Base-by-base conservation (phyloP, 1,140 invertebrate genomes). In the Homarus americanus region DNA sequence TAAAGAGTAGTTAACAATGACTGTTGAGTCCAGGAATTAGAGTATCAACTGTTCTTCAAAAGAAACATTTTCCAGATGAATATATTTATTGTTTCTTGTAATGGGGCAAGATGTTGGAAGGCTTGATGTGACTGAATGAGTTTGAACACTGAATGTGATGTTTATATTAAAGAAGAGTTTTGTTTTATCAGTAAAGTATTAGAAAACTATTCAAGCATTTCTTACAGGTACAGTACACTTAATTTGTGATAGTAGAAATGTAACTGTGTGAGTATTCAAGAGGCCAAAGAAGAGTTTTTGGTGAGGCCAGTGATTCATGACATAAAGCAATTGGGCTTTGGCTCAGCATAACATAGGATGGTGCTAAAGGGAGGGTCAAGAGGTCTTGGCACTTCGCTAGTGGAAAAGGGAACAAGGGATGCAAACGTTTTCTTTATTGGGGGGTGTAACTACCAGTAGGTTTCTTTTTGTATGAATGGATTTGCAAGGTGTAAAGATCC, bases 231-330 rank as follows among this genome's bases (percentile, higher is more conserved):
- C n/a, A 24, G 40, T 72, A 34, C n/a, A 72, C 66, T 40, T 63
- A 63, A 78, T 78, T 80, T 79, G 86, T 87, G 86, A 87, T 87
- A 69, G 40, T 87, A 58, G 76, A 41, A 79, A 66, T 75, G 38
- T 41, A 79, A 76, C 75, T 79, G 58, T 80, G 75, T 87, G 75
- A 87, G 86, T 87, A 87, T 87, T 87, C 58, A 87, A 78, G 86
- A 87, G 86, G 86, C 86, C 86, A 87, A 87, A 87, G 86, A 87
- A 66, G 58, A 79, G 53, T 66, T 41, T 72, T 78, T 79, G 86
- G 44, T 87, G 66, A 80, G 86, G 86, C 86, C 86, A 87, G 86
- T 87, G 86, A 87, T 63, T 78, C 49, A 78, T 72, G 40, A 79
- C n/a, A n/a, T 44, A 49, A 4, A 44, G 10, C n/a, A 85, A 28